Base-by-base conservation (phyloP, 2,113 vertebrate genomes). In the Mobula hypostoma region DNA sequence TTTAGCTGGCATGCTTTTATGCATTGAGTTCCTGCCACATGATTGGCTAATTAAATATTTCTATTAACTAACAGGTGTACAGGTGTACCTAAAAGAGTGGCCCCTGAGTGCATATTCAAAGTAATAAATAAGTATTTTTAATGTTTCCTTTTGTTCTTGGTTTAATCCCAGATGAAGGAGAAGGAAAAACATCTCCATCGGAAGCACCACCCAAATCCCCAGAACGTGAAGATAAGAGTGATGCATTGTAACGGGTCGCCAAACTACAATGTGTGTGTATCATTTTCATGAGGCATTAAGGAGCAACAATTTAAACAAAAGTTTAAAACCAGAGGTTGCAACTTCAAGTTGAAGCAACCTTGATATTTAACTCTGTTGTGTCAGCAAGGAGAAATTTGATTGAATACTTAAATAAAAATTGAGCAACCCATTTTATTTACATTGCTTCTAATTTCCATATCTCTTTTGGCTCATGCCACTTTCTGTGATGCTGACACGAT, bases 151-250 rank as follows among this genome's bases (percentile, higher is more conserved):
- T 94, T 32, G 24, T 61, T 94, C 88, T 92, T 94, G 40, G 24
- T 78, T n/a, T 63, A 94, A 82, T 48, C 94, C 94, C 95, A 97
- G 97, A 96, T 96, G 96, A 95, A 95, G 96, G 95, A 95, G 96
- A 96, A 91, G 95, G 95, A 94, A 96, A 96, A 95, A 93, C 95
- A 9, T 94, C 96, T 29, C 96, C 96, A 90, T 94, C 96, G 94
- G 96, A 96, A 94, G 91, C 95, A 70, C 94, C 95, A 78, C 95
- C 95, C 94, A 96, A 96, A 95, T 94, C 95, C 94, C 95, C 96
- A 95, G 97, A 95, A 58, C 94, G 82, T 0, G 95, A 96, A 95
- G 96, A 95, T 93, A 96, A 96, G 93, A 68, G 0, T 63, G 95
- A 94, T 93, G 94, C 94, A 78, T 94, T 95, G 94, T 96, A 95